Evolutionary conservation across 1,140 invertebrate species (phyloP).

Genomic region (Tribolium castaneum): DNA sequence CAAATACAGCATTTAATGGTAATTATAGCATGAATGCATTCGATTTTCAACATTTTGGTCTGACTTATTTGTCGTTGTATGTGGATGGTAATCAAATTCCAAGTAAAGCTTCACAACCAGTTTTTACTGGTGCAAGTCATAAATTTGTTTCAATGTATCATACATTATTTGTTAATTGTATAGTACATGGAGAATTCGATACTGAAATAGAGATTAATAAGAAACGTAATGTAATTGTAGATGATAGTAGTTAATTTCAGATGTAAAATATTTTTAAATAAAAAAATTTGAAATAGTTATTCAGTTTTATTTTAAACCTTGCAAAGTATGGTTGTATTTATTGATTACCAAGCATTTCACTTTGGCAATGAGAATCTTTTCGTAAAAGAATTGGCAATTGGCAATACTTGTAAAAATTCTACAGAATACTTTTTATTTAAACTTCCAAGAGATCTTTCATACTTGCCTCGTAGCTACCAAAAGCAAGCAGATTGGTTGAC

Average conservation of each 20-base stretch:
- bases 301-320: neutral
- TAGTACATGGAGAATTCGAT: conserved; percentile 50
- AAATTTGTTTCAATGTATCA: conserved; percentile 57
- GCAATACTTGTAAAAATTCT: neutral
- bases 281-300: neutral
- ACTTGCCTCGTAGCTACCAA: neutral
- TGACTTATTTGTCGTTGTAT: no score
- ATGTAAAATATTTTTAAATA: neutral
- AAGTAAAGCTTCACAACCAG: no score
- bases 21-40: neutral
- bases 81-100: no score
- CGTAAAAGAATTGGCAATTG: neutral
- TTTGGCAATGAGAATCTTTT: neutral
- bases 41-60: conserved; percentile 26
- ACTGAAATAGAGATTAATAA: no score
- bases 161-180: conserved; percentile 61
- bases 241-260: conserved; percentile 46
- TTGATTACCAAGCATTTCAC: neutral
- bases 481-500: neutral
- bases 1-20: neutral
- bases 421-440: neutral
- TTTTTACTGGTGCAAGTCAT: neutral
- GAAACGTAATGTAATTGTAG: no score
- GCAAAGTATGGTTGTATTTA: neutral
- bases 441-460: neutral